Percentiles rank a stretch among this genome's conserved stretches.
phyloP scores from a whole-genome alignment of 1,140 invertebrate species.

The Dendroctonus ponderosae region DNA sequence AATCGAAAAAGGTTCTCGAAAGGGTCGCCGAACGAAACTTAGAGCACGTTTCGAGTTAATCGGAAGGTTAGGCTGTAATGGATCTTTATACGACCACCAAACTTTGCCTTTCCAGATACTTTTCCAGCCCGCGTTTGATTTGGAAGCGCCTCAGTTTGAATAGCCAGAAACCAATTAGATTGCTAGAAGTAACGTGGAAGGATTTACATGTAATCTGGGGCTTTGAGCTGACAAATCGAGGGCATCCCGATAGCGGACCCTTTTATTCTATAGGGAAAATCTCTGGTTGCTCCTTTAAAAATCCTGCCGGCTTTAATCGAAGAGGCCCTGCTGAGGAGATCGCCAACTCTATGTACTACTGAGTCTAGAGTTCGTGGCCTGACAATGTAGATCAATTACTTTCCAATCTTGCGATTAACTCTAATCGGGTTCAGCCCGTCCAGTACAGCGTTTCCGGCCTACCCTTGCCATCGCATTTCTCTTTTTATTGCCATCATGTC shows the following conservation, averaged over 20 bases:
- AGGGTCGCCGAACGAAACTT: too few relatives aligned
- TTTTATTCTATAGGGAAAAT: too few relatives aligned
- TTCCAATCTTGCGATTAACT: slow-evolving; percentile 38
- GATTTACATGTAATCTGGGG: too few relatives aligned
- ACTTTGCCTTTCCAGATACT: too few relatives aligned
- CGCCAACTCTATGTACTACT: slow-evolving; percentile 4
- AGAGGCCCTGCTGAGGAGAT: slow-evolving; percentile 17
- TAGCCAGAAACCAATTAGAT: too few relatives aligned
- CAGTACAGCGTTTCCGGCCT: slow-evolving; percentile 28
- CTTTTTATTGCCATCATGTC: slow-evolving; percentile 27
- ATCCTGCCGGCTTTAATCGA: slow-evolving; percentile 23
- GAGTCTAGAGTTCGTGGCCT: slow-evolving; percentile 27
- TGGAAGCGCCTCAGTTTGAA: slow-evolving; percentile 18
- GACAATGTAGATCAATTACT: slow-evolving; percentile 41
- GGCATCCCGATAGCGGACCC: too few relatives aligned
- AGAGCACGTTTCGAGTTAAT: too few relatives aligned
- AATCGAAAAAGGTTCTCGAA: too few relatives aligned
- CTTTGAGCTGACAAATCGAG: too few relatives aligned
- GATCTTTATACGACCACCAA: too few relatives aligned
- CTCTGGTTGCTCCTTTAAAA: slow-evolving; percentile 13
- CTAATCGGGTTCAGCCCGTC: slow-evolving; percentile 34
- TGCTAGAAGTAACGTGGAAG: too few relatives aligned
- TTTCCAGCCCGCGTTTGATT: not conserved
- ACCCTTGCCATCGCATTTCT: slow-evolving; percentile 33
- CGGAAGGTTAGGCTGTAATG: too few relatives aligned